Evolutionary conservation across 2,797 vertebrate species (phyloP), one percentile per base, ranked within the genome.

Genomic region (Sparus aurata): DNA sequence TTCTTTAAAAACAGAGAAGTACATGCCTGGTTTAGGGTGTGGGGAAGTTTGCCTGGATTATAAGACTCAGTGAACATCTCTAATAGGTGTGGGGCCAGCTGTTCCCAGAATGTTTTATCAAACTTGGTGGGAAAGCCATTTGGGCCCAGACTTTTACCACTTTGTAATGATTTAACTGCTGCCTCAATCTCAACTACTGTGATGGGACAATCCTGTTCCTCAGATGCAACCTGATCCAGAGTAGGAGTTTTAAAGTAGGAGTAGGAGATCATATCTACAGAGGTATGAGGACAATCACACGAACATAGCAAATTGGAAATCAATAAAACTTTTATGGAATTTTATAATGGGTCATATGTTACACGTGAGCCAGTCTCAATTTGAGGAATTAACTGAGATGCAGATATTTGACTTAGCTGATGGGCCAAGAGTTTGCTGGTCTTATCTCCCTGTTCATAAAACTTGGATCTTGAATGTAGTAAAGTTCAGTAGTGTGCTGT

Each of bases 1-100:
- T 73, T 73, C 45, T 73, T 63, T 20, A 74, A 10, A 17, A 74
- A 22, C 20, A 66, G 15, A 12, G 62, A 65, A 34, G 75, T 66
- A 8, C 25, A 43, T 13, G 62, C 62, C 55, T 66, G 62, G 6
- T 54, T 18, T 17, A 75, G 8, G 3, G 62, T 75, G 4, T 25
- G 12, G 22, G 62, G 62, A 6, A 75, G 53, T 25, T 3, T 13
- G n/a, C 62, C 72, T 50, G 25, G 38, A 20, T 25, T 54, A 18
- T 18, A 49, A 0, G 53, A 75, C 23, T 66, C 43, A 11, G 62
- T 23, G 12, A 61, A 43, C 22, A 54, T 15, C 52, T 22, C n/a
- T 23, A 54, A 5, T 23, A 22, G 22, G 15, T 15, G 22, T 6
- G 53, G 53, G 23, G 25, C 23, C 25, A 55, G 25, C 53, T 55